Percentiles rank a stretch among this genome's conserved stretches.
phyloP scores from a whole-genome alignment of 2,113 vertebrate species.

The Campylorhamphus procurvoides region DNA sequence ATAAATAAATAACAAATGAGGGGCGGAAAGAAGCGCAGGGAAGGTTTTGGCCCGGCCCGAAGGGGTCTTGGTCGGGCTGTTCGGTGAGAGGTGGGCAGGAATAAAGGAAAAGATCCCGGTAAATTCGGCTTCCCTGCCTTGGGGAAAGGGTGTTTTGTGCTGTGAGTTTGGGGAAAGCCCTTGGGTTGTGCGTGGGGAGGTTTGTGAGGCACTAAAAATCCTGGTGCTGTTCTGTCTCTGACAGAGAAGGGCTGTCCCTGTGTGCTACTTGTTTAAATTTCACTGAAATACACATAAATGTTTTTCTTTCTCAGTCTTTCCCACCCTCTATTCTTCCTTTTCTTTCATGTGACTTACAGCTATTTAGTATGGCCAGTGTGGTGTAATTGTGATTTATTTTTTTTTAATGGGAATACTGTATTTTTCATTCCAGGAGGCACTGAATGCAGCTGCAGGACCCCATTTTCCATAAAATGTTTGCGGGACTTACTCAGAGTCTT shows the following conservation, averaged over 20 bases:
- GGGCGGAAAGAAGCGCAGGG: background rate
- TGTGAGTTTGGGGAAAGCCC: accelerated
- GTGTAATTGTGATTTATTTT: accelerated
- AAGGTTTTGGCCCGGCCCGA: accelerated
- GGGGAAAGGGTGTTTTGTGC: accelerated
- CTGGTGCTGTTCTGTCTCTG: background rate
- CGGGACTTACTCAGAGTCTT: background rate
- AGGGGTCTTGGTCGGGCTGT: background rate
- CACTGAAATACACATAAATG: background rate
- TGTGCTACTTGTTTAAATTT: background rate
- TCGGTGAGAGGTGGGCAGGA: accelerated
- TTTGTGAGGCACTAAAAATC: accelerated
- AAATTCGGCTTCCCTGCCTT: accelerated
- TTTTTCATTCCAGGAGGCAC: accelerated
- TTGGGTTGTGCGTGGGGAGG: accelerated
- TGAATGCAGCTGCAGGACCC: background rate
- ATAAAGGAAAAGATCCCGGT: background rate
- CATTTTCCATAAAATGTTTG: accelerated
- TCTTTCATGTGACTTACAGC: accelerated
- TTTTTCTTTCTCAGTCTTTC: background rate
- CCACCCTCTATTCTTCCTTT: background rate
- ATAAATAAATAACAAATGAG: accelerated
- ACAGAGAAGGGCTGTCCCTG: too few species aligned
- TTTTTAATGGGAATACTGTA: accelerated
- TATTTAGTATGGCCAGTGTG: accelerated